phyloP scores from a whole-genome alignment of 1,140 invertebrate species.

The Tyrophagus putrescentiae region DNA sequence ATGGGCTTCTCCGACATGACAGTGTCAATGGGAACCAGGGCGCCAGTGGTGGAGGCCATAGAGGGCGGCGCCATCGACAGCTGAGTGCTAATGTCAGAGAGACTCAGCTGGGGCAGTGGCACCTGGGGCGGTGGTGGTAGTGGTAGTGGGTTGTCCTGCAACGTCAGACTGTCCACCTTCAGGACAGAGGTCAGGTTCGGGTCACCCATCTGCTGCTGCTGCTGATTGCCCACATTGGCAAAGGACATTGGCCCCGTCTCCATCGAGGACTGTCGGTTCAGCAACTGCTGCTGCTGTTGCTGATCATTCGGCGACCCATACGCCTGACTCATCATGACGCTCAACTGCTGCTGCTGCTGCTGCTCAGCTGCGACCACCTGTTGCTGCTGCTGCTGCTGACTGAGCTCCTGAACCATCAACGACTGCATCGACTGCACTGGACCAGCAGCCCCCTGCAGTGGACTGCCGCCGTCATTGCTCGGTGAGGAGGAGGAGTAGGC shows the following conservation, averaged over 20 bases:
- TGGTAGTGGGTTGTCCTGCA: neutral
- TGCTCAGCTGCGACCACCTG: no score
- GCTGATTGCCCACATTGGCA: neutral
- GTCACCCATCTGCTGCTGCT: neutral
- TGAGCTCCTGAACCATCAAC: no score
- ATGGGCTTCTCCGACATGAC: no score
- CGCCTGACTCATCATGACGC: neutral
- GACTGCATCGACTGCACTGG: no score
- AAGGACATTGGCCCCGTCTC: neutral
- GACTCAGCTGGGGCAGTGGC: neutral
- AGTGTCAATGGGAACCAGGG: no score
- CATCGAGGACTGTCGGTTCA: neutral
- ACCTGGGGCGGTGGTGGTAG: neutral
- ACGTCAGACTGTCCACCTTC: neutral
- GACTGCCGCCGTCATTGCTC: no score
- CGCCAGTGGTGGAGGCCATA: neutral
- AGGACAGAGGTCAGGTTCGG: neutral
- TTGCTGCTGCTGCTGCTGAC: no score
- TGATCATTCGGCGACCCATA: neutral
- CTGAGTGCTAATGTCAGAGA: slow-evolving; percentile 1
- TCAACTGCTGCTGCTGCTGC: neutral
- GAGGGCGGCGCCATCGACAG: slow-evolving; percentile 8
- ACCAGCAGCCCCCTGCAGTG: no score
- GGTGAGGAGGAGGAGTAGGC: no score
- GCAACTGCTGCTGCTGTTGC: neutral